These are phyloP conservation scores for Epinephelus awoara DNA, from an alignment of 2,797 vertebrate genomes.

Conservation along the genomic window DNA sequence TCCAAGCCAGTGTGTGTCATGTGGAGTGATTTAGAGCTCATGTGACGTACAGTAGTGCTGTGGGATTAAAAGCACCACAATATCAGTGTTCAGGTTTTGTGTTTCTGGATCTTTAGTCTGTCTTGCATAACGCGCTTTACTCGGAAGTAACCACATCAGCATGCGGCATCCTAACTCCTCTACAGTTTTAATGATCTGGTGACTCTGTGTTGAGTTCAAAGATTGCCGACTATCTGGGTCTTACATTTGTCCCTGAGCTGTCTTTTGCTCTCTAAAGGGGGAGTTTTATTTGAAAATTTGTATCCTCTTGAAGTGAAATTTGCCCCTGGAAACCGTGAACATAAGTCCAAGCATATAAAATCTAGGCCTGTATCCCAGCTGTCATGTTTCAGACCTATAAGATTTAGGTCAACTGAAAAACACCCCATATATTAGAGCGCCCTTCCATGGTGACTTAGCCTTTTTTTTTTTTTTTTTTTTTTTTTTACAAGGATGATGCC, in stretches of 20 bases:
- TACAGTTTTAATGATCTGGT: constrained; percentile 30
- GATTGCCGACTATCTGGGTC: constrained; percentile 37
- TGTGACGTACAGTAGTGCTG: constrained; percentile 1
- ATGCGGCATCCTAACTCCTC: not conserved
- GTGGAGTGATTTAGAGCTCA: constrained; percentile 24
- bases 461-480: not conserved
- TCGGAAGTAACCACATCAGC: not conserved
- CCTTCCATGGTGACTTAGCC: constrained; percentile 20
- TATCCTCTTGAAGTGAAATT: constrained; percentile 59
- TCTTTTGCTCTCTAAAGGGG: constrained; percentile 11
- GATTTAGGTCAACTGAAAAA: constrained; percentile 63
- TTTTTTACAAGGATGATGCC: constrained; percentile 45
- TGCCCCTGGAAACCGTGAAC: constrained; percentile 58
- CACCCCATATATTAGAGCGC: constrained; percentile 27
- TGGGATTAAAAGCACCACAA: constrained; percentile 7
- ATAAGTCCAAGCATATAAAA: constrained; percentile 49
- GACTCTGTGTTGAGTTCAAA: constrained; percentile 40
- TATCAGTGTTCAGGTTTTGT: not conserved
- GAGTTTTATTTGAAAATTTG: constrained; percentile 21
- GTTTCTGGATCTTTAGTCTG: not conserved
- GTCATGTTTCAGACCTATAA: constrained; percentile 40
- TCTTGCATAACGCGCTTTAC: constrained; percentile 24
- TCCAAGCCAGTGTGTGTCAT: constrained; percentile 10
- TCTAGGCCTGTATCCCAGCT: constrained; percentile 35
- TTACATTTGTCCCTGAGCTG: constrained; percentile 43